Evolutionary conservation across 2,797 vertebrate genomes (phyloP).

Genomic region (Anas capensis): DNA sequence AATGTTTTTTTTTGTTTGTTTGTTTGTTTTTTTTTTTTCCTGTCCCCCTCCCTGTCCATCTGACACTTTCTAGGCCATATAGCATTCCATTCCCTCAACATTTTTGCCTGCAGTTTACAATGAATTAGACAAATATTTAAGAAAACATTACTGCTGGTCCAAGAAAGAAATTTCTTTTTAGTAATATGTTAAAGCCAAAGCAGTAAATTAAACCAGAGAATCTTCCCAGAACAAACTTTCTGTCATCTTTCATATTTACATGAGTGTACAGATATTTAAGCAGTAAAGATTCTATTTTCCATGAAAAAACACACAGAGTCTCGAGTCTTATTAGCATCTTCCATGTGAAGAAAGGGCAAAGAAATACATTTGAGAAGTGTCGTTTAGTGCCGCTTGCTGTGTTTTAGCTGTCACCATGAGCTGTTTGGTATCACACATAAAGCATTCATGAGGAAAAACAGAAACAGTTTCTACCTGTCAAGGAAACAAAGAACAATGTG

Average conservation of each 20-base stretch:
- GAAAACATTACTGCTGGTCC: background rate
- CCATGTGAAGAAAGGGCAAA: conserved; percentile 36
- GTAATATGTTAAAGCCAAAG: background rate
- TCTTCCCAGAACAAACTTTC: background rate
- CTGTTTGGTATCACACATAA: conserved; percentile 3
- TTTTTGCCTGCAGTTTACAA: background rate
- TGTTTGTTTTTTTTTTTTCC: background rate
- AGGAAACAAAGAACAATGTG: conserved; percentile 39
- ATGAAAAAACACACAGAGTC: background rate
- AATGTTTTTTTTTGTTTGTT: background rate
- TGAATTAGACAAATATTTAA: background rate
- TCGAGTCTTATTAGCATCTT: conserved; percentile 39
- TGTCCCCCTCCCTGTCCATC: background rate
- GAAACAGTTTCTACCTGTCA: conserved; percentile 52
- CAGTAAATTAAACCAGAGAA: background rate
- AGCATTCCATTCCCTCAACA: background rate
- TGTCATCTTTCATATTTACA: background rate
- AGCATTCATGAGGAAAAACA: conserved; percentile 52
- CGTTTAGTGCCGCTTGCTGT: background rate
- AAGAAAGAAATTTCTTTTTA: background rate
- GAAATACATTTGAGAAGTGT: conserved; percentile 30
- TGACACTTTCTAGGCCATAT: too few species aligned
- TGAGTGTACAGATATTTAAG: background rate
- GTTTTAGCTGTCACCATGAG: background rate
- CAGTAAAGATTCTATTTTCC: background rate